These are phyloP conservation scores for Pseudomyrmex pallidus DNA, from an alignment of 1,140 invertebrate genomes.

Conservation along the genomic window DNA sequence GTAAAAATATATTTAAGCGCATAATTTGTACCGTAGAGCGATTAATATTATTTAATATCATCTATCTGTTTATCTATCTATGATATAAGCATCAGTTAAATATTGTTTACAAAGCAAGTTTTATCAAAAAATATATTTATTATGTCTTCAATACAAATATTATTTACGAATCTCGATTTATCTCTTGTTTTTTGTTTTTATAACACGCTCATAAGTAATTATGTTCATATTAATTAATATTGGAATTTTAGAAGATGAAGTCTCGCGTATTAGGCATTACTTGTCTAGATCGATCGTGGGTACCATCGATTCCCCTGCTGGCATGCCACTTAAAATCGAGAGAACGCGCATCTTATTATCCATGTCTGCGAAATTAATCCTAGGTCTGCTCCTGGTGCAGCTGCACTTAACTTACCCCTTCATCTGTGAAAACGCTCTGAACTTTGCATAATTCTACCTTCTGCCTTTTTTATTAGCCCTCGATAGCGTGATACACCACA, in stretches of 20 bases:
- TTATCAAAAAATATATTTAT: too few relatives aligned
- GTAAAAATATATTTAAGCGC: slow-evolving; percentile 41
- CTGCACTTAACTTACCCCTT: slow-evolving; percentile 80
- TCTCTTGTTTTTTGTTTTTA: too few relatives aligned
- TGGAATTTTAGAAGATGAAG: neutral
- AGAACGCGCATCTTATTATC: slow-evolving; percentile 74
- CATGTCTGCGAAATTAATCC: slow-evolving; percentile 71
- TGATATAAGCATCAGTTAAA: too few relatives aligned
- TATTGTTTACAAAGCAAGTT: neutral
- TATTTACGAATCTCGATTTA: too few relatives aligned
- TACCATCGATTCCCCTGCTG: slow-evolving; percentile 43
- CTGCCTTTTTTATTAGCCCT: slow-evolving; percentile 36
- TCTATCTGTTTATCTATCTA: neutral
- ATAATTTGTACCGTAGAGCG: neutral
- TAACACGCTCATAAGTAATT: neutral
- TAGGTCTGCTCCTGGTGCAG: slow-evolving; percentile 75
- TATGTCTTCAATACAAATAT: too few relatives aligned
- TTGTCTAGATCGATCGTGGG: slow-evolving; percentile 60
- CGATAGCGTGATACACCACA: neutral
- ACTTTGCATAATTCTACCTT: slow-evolving; percentile 83
- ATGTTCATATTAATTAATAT: slow-evolving; percentile 12
- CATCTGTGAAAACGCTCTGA: slow-evolving; percentile 79
- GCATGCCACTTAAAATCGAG: slow-evolving; percentile 69
- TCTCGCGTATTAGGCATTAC: neutral
- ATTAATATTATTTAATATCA: slow-evolving; percentile 48